Conservation (phyloP, 2,797 vertebrate species). For the Cyprinodon diabolis region DNA sequence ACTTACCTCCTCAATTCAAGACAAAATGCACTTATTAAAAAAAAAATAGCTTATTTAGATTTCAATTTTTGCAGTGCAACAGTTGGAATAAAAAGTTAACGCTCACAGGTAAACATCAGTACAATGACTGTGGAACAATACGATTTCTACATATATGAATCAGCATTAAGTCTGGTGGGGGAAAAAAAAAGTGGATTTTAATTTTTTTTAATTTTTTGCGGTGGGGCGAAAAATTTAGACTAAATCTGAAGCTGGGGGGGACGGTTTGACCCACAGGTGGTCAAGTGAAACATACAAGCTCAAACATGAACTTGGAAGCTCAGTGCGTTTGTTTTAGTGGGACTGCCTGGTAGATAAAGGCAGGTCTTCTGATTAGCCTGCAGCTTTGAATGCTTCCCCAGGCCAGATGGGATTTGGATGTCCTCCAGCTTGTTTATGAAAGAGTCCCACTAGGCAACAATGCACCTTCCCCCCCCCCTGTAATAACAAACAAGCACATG, state of each 20-base stretch:
- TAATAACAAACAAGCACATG: not conserved
- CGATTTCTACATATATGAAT: not conserved
- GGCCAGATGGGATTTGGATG: slow-evolving; percentile 14
- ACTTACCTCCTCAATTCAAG: no score
- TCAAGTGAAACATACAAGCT: not conserved
- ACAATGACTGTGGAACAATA: no score
- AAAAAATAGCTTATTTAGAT: no score
- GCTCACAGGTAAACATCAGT: not conserved
- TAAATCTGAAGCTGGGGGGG: not conserved
- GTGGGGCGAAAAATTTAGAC: no score
- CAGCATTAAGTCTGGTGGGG: not conserved
- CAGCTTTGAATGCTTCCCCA: slow-evolving; percentile 2
- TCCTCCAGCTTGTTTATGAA: slow-evolving; percentile 1
- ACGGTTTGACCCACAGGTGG: not conserved
- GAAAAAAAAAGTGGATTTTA: not conserved
- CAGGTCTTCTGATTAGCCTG: not conserved
- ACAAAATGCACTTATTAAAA: no score
- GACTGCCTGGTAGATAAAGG: not conserved
- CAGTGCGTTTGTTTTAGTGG: not conserved
- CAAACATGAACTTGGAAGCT: not conserved
- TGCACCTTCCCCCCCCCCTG: not conserved
- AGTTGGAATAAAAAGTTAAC: not conserved
- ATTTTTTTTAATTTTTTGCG: not conserved
- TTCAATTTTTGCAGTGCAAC: not conserved
- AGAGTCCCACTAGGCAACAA: not conserved